Evolutionary conservation across 1,140 invertebrate genomes (phyloP).

Genomic region (Drosophila leontia): DNA sequence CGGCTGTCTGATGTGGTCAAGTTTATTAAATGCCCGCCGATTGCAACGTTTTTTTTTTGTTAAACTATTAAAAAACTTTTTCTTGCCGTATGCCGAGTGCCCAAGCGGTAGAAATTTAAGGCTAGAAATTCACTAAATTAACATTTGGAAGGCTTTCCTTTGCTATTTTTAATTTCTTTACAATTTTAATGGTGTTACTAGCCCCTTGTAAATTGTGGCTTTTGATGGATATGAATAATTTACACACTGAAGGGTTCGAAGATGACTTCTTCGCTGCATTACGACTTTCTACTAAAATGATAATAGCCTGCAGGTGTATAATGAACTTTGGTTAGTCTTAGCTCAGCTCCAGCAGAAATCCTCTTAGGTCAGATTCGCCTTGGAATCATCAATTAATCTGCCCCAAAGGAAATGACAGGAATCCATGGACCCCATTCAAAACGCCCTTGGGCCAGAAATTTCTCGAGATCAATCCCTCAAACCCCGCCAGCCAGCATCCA

Average conservation of each 20-base stretch:
- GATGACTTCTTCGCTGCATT: too few species aligned
- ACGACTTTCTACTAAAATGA: too few species aligned
- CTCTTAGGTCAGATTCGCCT: neutral
- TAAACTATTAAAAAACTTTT: constrained; percentile 2
- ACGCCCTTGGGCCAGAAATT: neutral
- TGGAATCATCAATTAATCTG: constrained; percentile 9
- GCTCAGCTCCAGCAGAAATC: neutral
- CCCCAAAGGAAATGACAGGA: neutral
- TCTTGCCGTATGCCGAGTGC: neutral
- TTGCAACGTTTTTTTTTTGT: constrained; percentile 1
- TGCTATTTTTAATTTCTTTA: too few species aligned
- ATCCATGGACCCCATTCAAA: neutral
- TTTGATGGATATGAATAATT: too few species aligned
- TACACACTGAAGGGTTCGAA: too few species aligned
- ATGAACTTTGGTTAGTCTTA: neutral
- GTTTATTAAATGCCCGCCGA: constrained; percentile 21
- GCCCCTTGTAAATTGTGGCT: too few species aligned
- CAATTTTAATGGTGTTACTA: too few species aligned
- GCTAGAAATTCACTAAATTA: too few species aligned
- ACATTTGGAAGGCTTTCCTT: too few species aligned
- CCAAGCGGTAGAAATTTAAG: neutral
- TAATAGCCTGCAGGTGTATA: neutral
- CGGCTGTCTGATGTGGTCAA: constrained; percentile 3
- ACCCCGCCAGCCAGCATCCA: neutral
- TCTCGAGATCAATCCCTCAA: constrained; percentile 10